Conservation (phyloP, 92 coral and sea anemone species). For the Chrysogorgia sp. region DNA sequence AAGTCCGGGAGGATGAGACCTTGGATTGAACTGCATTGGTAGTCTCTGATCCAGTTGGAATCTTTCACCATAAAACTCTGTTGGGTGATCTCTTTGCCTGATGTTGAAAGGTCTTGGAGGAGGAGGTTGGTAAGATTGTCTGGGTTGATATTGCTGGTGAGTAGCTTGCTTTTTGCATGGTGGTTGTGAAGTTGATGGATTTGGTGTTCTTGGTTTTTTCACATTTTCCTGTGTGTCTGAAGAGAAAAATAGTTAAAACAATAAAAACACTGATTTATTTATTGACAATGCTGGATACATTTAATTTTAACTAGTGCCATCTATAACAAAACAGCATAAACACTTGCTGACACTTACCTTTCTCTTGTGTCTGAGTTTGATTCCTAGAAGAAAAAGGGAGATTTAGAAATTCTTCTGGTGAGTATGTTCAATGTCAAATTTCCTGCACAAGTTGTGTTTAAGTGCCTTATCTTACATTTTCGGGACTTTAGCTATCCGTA, state of each 20-base stretch:
- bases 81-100: neutral
- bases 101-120: too few relatives aligned
- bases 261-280: too few relatives aligned
- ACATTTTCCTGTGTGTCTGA: neutral
- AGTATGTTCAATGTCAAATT: too few relatives aligned
- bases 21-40: constrained; percentile 12
- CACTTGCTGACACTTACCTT: neutral
- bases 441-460: too few relatives aligned
- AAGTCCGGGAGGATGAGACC: neutral
- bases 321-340: too few relatives aligned
- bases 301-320: too few relatives aligned
- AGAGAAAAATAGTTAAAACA: neutral
- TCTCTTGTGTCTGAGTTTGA: neutral
- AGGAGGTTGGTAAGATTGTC: too few relatives aligned
- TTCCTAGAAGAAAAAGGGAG: neutral
- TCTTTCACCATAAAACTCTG: neutral
- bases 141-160: neutral
- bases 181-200: neutral
- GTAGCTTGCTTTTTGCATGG: neutral
- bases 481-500: too few relatives aligned
- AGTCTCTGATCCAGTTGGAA: neutral
- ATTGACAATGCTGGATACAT: too few relatives aligned
- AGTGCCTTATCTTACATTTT: too few relatives aligned
- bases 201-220: neutral
- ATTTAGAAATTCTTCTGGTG: too few relatives aligned